Evolutionary conservation across 2,113 vertebrate species (phyloP), one percentile per base, ranked within the genome.

Genomic region (Erythrolamprus reginae): DNA sequence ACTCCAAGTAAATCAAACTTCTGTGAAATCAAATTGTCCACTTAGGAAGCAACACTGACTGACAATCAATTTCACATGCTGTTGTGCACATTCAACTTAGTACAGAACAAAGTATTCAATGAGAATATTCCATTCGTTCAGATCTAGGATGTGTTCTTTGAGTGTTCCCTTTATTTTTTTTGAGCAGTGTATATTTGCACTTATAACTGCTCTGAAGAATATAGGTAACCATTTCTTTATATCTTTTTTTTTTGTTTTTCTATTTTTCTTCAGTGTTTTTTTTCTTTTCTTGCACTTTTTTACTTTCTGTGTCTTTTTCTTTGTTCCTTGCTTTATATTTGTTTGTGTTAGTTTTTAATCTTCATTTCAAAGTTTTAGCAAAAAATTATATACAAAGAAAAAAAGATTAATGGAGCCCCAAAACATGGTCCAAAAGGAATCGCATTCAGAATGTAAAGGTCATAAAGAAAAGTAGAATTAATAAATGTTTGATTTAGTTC

Each of bases 401-500:
- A 23, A 82, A 87, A 82, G 50, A 48, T 55, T 26, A 87, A n/a
- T 82, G 70, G 42, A 70, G 51, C 23, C 19, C 70, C 33, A 47
- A 83, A 82, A 91, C 52, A 88, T 24, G 45, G 45, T 50, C 33
- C 15, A 47, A 58, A 91, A 45, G 23, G 70, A 47, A 82, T 88
- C 86, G 50, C 50, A 88, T 50, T 91, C 90, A 38, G 26, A 61
- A 42, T 83, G 70, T 56, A 88, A 56, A 88, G 86, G 86, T 91
- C 83, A 58, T 91, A 83, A 90, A 83, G 53, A 38, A 91, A 91
- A 82, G 65, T 82, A 88, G 86, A 58, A 83, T 88, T 77, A 28
- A 91, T 58, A 70, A 91, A 91, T 83, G 87, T 83, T 83, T 91
- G 86, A 91, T 91, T 91, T 83, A 58, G 52, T 91, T 91, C 70